These are phyloP conservation scores for Epinotia brunnichana DNA, from an alignment of 2,888 invertebrate genomes.

Conservation along the genomic window DNA sequence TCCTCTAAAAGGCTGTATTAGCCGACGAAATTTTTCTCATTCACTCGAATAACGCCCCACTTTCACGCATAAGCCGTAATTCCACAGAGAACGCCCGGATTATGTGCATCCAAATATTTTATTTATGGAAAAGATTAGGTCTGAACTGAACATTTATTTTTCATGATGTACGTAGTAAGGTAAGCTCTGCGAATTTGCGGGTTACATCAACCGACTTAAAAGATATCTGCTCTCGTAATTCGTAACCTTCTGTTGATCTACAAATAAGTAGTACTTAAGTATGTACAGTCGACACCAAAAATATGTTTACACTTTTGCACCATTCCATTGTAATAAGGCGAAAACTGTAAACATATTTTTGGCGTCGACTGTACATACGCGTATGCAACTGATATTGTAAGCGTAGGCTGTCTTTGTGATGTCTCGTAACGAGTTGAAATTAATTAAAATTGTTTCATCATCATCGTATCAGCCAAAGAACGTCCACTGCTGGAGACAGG, in stretches of 20 bases:
- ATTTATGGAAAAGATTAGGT: slow-evolving; percentile 41
- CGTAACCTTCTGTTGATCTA: too few relatives aligned
- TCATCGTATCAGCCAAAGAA: too few relatives aligned
- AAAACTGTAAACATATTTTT: too few relatives aligned
- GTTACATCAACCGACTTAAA: slow-evolving; percentile 6
- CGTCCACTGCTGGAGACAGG: too few relatives aligned
- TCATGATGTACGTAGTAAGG: slow-evolving; percentile 14
- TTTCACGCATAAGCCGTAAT: slow-evolving; percentile 38
- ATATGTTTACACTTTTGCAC: too few relatives aligned
- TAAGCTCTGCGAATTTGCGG: slow-evolving; percentile 26
- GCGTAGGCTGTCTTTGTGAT: slow-evolving; percentile 14
- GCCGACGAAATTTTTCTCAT: slow-evolving; percentile 31
- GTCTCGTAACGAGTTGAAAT: slow-evolving; percentile 5
- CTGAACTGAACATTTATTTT: slow-evolving; percentile 34
- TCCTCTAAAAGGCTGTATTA: slow-evolving; percentile 2
- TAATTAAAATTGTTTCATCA: slow-evolving; percentile 9
- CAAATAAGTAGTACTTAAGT: too few relatives aligned
- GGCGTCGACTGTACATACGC: too few relatives aligned
- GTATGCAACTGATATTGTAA: too few relatives aligned
- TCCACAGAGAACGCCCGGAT: slow-evolving; percentile 36
- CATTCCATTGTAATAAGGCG: too few relatives aligned
- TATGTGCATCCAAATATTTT: slow-evolving; percentile 41
- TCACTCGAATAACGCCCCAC: slow-evolving; percentile 38
- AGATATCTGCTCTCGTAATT: neutral
- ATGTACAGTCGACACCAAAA: too few relatives aligned